Conservation (phyloP, 2,888 invertebrate species). For the Metacarcinus magister region DNA sequence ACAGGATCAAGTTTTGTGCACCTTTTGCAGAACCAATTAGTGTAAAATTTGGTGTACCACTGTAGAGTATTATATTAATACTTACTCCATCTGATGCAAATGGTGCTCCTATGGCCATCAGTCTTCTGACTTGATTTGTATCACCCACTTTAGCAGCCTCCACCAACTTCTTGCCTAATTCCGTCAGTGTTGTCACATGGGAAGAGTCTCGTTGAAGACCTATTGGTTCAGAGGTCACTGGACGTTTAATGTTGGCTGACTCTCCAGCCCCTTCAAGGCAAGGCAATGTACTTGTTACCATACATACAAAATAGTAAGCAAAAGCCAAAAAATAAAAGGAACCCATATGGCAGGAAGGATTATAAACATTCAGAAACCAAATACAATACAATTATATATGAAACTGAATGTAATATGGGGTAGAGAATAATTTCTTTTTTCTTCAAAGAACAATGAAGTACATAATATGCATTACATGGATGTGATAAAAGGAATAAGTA, state of each 20-base stretch:
- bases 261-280: constrained; percentile 66
- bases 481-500: too few species aligned
- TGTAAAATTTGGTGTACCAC: too few species aligned
- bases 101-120: constrained; percentile 78
- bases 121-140: constrained; percentile 70
- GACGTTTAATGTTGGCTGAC: constrained; percentile 64
- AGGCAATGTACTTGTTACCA: neutral
- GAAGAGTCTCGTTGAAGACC: constrained; percentile 65
- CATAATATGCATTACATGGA: too few species aligned
- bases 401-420: too few species aligned
- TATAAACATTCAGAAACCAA: too few species aligned
- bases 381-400: too few species aligned
- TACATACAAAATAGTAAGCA: neutral
- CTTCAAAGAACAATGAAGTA: too few species aligned
- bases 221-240: neutral
- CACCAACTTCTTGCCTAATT: constrained; percentile 74
- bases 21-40: too few species aligned
- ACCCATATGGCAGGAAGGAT: too few species aligned
- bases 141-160: constrained; percentile 75
- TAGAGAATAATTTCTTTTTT: too few species aligned
- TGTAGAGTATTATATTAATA: neutral
- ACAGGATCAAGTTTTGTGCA: too few species aligned
- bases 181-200: constrained; percentile 71
- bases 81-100: constrained; percentile 79
- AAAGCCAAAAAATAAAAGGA: neutral